Evolutionary conservation across 2,888 invertebrate genomes (phyloP), one percentile per base, ranked within the genome.

Genomic region (Agrotis puta): DNA sequence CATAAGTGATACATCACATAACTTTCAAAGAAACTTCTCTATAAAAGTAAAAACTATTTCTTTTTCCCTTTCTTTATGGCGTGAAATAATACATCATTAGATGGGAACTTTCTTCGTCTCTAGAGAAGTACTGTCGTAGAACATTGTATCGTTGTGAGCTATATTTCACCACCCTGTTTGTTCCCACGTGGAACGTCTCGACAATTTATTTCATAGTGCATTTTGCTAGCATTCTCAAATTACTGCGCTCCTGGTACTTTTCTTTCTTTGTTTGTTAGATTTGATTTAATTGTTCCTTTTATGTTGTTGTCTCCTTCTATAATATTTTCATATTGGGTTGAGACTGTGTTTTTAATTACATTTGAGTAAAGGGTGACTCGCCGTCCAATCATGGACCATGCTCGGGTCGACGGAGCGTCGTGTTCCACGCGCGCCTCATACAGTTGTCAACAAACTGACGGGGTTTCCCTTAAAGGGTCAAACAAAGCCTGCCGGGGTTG

Each of bases 191-290:
- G 45, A 77, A 54, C 50, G 33, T 39, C 54, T 47, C 48, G 53
- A 61, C 80, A 73, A 74, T 80, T 83, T 82, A 79, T 79, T 74
- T 83, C 47, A 70, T 59, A 68, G 54, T 80, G 83, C 70, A 83
- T 74, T 79, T 67, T 47, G 9, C 56, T 24, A 16, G 45, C 53
- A 59, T 59, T 77, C 57, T 64, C 24, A 20, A 74, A 77, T 62
- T 43, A 54, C 24, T 24, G 16, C 33, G 9, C 48, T 45, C 45
- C 53, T 54, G 22, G 24, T 70, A 70, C 45, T 62, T 58, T 77
- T 24, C 58, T 48, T 54, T 51, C 50, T 14, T 24, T 63, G 13
- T 72, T 54, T 24, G 20, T 48, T 63, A 27, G 22, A 47, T 59
- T 64, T 43, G 64, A 51, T 70, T 54, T 82, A 54, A 65, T 69